These are phyloP conservation scores for Litocranius walleri DNA, from an alignment of 2,113 vertebrate genomes.

Conservation along the genomic window DNA sequence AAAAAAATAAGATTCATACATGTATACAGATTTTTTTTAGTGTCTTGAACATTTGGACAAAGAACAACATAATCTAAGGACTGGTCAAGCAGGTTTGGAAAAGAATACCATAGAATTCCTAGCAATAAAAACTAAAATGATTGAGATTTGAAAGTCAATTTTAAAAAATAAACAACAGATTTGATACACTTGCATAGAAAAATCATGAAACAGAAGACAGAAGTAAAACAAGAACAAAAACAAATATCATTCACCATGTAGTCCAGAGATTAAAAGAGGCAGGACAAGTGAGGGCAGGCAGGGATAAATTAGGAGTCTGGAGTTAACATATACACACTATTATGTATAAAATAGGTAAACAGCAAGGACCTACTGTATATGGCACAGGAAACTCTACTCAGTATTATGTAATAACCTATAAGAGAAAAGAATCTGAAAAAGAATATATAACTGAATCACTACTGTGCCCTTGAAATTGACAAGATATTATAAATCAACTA, in stretches of 20 bases:
- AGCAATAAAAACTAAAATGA: not conserved
- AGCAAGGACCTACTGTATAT: not conserved
- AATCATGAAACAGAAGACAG: not conserved
- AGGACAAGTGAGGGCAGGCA: not conserved
- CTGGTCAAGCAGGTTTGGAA: not conserved
- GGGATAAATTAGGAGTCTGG: not conserved
- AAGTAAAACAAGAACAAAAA: not conserved
- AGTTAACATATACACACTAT: not conserved
- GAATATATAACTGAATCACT: not conserved
- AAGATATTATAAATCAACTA: not conserved
- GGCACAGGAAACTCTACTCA: not conserved
- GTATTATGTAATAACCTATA: not conserved
- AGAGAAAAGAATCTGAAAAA: not conserved
- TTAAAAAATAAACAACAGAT: not conserved
- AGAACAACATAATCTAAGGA: not conserved
- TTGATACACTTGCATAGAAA: not conserved
- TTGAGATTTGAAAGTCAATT: not conserved
- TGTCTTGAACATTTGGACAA: not conserved
- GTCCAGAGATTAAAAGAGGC: not conserved
- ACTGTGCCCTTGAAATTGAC: not conserved
- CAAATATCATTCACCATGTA: not conserved
- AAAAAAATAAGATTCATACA: not conserved
- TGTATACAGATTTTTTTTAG: not conserved
- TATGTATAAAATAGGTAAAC: not conserved
- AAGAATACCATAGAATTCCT: not conserved